Base-by-base conservation (phyloP, 2,888 invertebrate genomes). In the Drosophila ustulata region DNA sequence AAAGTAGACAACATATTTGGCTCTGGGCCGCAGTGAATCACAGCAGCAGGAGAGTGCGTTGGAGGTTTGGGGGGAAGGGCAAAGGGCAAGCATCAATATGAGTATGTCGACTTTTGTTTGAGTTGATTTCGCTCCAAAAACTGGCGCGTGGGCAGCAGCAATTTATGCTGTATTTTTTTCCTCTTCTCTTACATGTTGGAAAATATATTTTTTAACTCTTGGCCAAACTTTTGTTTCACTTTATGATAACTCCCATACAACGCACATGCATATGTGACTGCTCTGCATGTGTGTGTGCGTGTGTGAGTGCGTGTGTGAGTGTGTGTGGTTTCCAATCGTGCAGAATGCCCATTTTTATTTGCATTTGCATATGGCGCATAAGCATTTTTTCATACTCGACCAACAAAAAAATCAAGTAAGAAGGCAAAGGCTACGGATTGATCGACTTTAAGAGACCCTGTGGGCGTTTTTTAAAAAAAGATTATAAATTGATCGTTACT, bases 341-440 rank as follows among this genome's bases (percentile, higher is more conserved):
- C 88, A 71, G 86, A 82, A 85, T 80, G 80, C 69, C 74, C 78
- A 80, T 78, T 79, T 84, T 84, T 76, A 72, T 79, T 75, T 66
- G 57, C 75, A 76, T 88, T 80, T 88, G 78, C 80, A 88, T 88
- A 85, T 86, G 82, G 82, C 71, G 78, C 78, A 83, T 86, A 82
- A 80, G 72, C 81, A 82, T 82, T 82, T 82, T 82, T 82, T 75
- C 82, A 82, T 85, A 47, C 63, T 47, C 37, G 39, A 58, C 25
- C 52, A 58, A 62, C 55, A 52, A 63, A 46, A 59, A 53, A 34
- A 37, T 58, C 13, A 26, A 45, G 61, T 18, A 23, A 39, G 9
- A 25, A 28, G 18, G 39, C 39, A 39, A 0, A 4, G n/a, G 6
- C 13, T 34, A 1, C 4, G 4, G 37, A 2, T 41, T 34, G 13